Evolutionary conservation across 2,888 invertebrate genomes (phyloP).

Genomic region (Tupiocoris notatus): DNA sequence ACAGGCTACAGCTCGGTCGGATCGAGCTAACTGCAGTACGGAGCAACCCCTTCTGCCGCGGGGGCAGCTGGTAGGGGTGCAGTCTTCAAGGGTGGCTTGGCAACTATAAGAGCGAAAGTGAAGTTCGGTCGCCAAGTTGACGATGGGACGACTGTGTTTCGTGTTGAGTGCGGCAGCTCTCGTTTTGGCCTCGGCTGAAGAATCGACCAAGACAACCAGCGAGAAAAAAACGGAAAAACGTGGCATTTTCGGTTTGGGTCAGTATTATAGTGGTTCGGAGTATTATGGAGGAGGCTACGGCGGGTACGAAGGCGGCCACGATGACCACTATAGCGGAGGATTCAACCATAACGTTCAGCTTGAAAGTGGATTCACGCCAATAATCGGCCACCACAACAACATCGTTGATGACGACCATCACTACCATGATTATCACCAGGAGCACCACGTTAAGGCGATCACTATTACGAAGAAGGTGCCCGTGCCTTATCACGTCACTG

Average conservation of each 20-base stretch:
- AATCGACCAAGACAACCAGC: conserved; percentile 30
- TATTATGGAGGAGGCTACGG: conserved; percentile 49
- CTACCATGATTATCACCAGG: conserved; percentile 53
- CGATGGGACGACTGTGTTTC: conserved; percentile 33
- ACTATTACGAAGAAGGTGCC: conserved; percentile 70
- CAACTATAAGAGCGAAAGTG: conserved; percentile 41
- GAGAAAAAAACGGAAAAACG: conserved; percentile 47
- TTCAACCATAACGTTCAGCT: conserved; percentile 34
- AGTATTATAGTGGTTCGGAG: conserved; percentile 50
- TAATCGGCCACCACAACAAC: conserved; percentile 44
- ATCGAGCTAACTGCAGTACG: too few species aligned
- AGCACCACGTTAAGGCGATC: conserved; percentile 68
- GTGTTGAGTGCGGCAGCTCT: conserved; percentile 26
- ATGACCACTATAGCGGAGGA: neutral
- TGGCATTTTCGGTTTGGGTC: conserved; percentile 45
- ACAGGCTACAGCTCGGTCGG: neutral
- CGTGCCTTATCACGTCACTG: conserved; percentile 66
- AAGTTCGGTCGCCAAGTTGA: conserved; percentile 17
- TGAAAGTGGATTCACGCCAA: conserved; percentile 45
- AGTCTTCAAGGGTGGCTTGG: neutral
- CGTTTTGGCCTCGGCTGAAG: neutral
- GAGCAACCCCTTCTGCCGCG: neutral
- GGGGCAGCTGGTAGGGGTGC: conserved; percentile 8
- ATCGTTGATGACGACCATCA: neutral
- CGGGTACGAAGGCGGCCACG: conserved; percentile 45